A percentile compares a stretch with the other conserved stretches of the same genome.
Conservation (phyloP, 64 coral and sea anemone genomes). For the Dendronephthya gigantea region DNA sequence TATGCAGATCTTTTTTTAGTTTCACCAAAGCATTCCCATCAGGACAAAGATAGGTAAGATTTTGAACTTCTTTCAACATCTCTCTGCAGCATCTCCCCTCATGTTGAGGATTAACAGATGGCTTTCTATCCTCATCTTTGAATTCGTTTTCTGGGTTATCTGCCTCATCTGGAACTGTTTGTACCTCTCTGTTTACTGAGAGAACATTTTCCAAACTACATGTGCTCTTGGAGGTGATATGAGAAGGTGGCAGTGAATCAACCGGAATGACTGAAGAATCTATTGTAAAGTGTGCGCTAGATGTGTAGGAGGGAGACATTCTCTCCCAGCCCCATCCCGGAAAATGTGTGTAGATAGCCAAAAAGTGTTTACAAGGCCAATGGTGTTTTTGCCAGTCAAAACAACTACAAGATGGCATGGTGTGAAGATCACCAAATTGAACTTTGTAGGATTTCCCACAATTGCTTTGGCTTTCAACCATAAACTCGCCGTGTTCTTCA, state of each 20-base stretch:
- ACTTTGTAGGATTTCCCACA: neutral
- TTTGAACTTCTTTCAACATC: neutral
- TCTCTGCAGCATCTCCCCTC: neutral
- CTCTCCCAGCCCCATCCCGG: neutral
- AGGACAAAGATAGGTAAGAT: neutral
- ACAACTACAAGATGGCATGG: conserved; percentile 2
- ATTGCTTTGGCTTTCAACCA: neutral
- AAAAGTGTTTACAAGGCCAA: neutral
- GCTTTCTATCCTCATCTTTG: neutral
- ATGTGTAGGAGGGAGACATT: neutral
- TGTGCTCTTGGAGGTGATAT: too few relatives aligned
- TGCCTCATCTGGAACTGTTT: neutral
- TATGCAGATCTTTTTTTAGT: neutral
- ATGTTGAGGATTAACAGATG: neutral
- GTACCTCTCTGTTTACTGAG: neutral
- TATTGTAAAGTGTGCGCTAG: neutral
- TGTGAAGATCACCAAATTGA: neutral
- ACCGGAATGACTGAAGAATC: neutral
- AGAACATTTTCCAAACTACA: too few relatives aligned
- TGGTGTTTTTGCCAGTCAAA: conserved; percentile 10
- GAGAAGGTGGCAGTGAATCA: too few relatives aligned
- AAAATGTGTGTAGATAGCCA: neutral
- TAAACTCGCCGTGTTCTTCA: conserved; percentile 14
- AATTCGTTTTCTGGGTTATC: neutral
- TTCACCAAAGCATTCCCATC: neutral